A percentile compares a stretch with the other conserved stretches of the same genome.
phyloP scores from a whole-genome alignment of 2,888 invertebrate species.

The Cryptocephalus primarius region DNA sequence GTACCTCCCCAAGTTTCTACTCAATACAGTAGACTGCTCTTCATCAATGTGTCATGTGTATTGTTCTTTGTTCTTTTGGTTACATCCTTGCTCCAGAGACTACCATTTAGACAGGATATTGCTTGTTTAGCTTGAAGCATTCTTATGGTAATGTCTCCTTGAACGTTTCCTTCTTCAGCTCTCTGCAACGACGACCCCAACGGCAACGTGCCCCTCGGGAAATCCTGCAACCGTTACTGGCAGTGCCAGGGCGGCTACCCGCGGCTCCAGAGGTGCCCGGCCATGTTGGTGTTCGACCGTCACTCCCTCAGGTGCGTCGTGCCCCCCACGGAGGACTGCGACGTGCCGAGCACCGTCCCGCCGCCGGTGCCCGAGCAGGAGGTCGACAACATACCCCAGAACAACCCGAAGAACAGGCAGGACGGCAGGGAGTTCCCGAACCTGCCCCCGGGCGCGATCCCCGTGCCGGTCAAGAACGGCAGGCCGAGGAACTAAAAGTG shows the following conservation, averaged over 20 bases:
- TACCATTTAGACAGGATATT: no score
- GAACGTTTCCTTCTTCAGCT: conserved; percentile 49
- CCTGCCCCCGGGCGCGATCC: conserved; percentile 35
- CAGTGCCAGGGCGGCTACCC: conserved; percentile 91
- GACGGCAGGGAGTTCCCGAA: conserved; percentile 22
- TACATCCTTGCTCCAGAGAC: no score
- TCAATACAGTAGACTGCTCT: no score
- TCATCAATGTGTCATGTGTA: no score
- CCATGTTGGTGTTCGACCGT: conserved; percentile 79
- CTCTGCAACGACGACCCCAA: conserved; percentile 86
- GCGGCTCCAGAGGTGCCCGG: conserved; percentile 79
- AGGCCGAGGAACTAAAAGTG: not conserved
- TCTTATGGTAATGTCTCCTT: no score
- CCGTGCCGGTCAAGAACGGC: conserved; percentile 27
- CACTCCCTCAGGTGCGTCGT: conserved; percentile 75
- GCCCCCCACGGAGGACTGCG: conserved; percentile 83
- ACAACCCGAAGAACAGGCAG: conserved; percentile 27
- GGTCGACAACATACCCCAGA: conserved; percentile 28
- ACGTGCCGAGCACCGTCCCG: conserved; percentile 67
- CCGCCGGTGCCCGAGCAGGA: conserved; percentile 46
- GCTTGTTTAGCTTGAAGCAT: no score
- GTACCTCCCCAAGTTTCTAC: no score
- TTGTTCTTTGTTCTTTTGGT: no score
- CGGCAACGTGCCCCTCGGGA: conserved; percentile 82
- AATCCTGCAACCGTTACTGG: conserved; percentile 91